Evolutionary conservation across 2,888 invertebrate genomes (phyloP).

Genomic region (Thecocarcelia acutangulata): DNA sequence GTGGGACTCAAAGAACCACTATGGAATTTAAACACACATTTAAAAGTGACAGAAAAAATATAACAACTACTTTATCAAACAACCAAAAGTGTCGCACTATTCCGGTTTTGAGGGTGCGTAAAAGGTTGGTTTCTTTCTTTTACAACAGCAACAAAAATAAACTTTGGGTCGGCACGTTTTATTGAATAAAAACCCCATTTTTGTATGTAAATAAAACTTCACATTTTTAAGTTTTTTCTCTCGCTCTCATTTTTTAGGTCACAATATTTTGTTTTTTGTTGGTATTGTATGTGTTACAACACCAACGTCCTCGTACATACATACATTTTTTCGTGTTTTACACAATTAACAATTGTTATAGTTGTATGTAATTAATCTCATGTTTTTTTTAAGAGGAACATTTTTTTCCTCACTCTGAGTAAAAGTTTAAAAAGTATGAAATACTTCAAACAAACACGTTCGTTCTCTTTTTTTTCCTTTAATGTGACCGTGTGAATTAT

Average conservation of each 20-base stretch:
- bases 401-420: background rate
- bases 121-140: slow-evolving; percentile 41
- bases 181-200: slow-evolving; percentile 8
- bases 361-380: slow-evolving; percentile 40
- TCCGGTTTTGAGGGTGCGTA: slow-evolving; percentile 46
- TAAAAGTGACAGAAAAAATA: slow-evolving; percentile 20
- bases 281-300: background rate
- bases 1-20: background rate
- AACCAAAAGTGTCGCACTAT: slow-evolving; percentile 61
- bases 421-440: slow-evolving; percentile 24
- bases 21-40: slow-evolving; percentile 5
- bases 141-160: slow-evolving; percentile 2
- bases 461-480: background rate
- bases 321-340: slow-evolving; percentile 34
- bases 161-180: background rate
- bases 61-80: slow-evolving; percentile 33
- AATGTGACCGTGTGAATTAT: background rate
- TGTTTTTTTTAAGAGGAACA: background rate
- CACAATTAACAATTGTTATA: slow-evolving; percentile 38
- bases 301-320: background rate
- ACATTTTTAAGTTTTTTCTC: slow-evolving; percentile 9
- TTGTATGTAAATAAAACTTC: slow-evolving; percentile 10
- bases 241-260: background rate
- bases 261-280: background rate
- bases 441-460: slow-evolving; percentile 28